Evolutionary conservation across 2,797 vertebrate genomes (phyloP).

Genomic region (Manis javanica): DNA sequence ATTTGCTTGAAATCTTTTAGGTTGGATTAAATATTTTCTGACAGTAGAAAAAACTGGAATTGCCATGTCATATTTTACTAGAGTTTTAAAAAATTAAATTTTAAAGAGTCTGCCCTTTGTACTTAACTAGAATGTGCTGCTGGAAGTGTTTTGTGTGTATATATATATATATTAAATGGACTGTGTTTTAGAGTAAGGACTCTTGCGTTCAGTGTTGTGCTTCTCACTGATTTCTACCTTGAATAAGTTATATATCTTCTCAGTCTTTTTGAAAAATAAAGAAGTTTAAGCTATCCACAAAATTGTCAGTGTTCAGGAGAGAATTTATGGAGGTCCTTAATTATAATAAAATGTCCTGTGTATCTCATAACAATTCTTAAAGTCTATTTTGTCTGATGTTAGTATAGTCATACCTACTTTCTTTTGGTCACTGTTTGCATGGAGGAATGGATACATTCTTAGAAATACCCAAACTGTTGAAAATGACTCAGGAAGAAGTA

Average conservation of each 20-base stretch:
- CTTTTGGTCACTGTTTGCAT: background rate
- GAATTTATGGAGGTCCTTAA: background rate
- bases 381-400: background rate
- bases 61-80: background rate
- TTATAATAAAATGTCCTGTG: background rate
- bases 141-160: background rate
- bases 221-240: background rate
- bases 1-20: background rate
- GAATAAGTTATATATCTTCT: background rate
- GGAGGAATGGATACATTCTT: background rate
- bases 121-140: background rate
- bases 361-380: background rate
- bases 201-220: background rate
- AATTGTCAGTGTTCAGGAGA: background rate
- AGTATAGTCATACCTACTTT: background rate
- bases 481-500: background rate
- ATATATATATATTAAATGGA: background rate
- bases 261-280: background rate
- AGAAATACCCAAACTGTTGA: background rate
- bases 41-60: background rate
- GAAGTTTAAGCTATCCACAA: background rate
- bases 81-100: background rate
- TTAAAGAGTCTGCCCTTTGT: background rate
- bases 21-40: conserved; percentile 5
- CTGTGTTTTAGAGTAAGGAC: background rate